Conservation (phyloP, 2,888 invertebrate genomes). For the Colostygia pectinataria region DNA sequence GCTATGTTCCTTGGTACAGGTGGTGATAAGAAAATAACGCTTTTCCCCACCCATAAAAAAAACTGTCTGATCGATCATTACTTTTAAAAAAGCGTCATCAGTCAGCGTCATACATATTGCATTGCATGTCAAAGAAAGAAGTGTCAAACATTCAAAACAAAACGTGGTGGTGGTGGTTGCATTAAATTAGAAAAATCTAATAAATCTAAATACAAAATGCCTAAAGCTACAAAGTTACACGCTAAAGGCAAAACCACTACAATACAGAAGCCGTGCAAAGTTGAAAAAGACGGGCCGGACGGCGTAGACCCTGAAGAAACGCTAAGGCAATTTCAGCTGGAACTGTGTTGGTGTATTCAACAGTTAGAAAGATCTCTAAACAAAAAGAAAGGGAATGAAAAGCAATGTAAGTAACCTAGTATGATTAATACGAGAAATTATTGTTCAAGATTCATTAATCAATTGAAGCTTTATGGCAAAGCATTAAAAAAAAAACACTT, state of each 20-base stretch:
- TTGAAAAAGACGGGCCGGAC: slow-evolving; percentile 53
- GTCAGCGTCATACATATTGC: too few relatives aligned
- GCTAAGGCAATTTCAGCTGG: slow-evolving; percentile 87
- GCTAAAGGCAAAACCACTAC: slow-evolving; percentile 66
- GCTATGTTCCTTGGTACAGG: too few relatives aligned
- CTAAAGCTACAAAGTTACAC: slow-evolving; percentile 74
- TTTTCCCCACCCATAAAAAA: too few relatives aligned
- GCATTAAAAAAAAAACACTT: too few relatives aligned
- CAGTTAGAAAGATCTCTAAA: slow-evolving; percentile 84
- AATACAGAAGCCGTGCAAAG: slow-evolving; percentile 65
- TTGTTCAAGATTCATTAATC: too few relatives aligned
- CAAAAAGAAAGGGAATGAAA: slow-evolving; percentile 84
- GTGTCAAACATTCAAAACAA: slow-evolving; percentile 42
- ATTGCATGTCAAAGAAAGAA: background rate
- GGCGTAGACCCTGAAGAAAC: slow-evolving; percentile 72
- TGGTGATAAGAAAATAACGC: too few relatives aligned
- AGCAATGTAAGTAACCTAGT: slow-evolving; percentile 75
- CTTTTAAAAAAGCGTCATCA: too few relatives aligned
- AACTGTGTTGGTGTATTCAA: slow-evolving; percentile 91
- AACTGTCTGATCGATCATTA: too few relatives aligned
- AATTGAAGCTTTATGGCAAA: too few relatives aligned
- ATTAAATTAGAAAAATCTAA: slow-evolving; percentile 8
- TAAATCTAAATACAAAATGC: slow-evolving; percentile 48
- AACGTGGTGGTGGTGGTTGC: slow-evolving; percentile 43
- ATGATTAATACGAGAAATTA: too few relatives aligned